Base-by-base conservation (phyloP, 2,888 invertebrate genomes). In the Latrodectus elegans region DNA sequence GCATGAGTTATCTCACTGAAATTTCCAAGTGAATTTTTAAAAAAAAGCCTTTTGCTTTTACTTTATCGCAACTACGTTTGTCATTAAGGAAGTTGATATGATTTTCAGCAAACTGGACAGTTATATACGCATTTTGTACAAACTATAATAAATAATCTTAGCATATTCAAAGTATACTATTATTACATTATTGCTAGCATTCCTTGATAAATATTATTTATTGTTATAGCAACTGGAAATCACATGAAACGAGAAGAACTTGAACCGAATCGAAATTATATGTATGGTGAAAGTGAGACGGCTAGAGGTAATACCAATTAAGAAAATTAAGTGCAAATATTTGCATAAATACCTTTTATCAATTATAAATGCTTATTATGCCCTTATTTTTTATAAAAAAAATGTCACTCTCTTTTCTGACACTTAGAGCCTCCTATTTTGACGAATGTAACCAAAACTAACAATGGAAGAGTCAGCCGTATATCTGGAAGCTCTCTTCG, bases 401-500 rank as follows among this genome's bases (percentile, higher is more conserved):
- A 15, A 60, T 11, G 12, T 60, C 9, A 15, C 0, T n/a, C 12
- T 15, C 12, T 60, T 60, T 15, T n/a, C n/a, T 10, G 12, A 15
- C 60, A 6, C 75, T 38, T 53, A 86, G 86, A 76, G 11, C 51
- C 72, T 1, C 86, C 86, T 51, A 71, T 38, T n/a, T 26, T 81
- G 14, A 68, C 53, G 11, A 80, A 86, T 52, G 80, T 81, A n/a
- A 86, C 86, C 15, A 49, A 67, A 38, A 81, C 86, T 1, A 64
- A 52, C 14, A 81, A 76, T 38, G 81, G 81, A 12, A 81, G 55
- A 11, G 38, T 89, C 0, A 73, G 64, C 15, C 81, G 86, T 4
- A 67, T 73, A 52, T 72, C 78, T 38, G 90, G 90, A 14, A 80
- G 89, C 11, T 86, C 89, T 14, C 12, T 90, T 15, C 82, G 85